phyloP scores from a whole-genome alignment of 2,113 vertebrate genomes.

The Sterrhoptilus dennistouni region DNA sequence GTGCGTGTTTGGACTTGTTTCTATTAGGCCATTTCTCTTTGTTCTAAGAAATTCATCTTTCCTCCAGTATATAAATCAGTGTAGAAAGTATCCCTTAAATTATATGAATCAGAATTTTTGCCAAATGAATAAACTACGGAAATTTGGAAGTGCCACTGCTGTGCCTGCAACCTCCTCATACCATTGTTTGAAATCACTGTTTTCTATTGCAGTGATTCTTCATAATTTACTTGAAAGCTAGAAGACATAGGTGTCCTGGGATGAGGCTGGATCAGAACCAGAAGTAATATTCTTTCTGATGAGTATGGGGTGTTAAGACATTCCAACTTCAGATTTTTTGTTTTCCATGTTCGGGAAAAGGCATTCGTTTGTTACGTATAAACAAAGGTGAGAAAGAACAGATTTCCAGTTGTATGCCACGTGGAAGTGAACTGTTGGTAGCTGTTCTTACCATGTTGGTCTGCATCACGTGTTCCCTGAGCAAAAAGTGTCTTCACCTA shows the following conservation, averaged over 20 bases:
- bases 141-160: background rate
- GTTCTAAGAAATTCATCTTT: background rate
- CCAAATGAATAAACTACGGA: background rate
- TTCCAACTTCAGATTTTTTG: background rate
- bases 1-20: accelerated
- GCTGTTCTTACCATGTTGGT: background rate
- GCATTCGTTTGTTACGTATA: background rate
- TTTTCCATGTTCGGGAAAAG: background rate
- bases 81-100: background rate
- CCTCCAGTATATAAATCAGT: background rate
- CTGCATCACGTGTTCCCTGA: background rate
- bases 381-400: background rate
- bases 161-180: background rate
- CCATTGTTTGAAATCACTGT: background rate
- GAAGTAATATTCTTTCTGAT: background rate
- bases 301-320: background rate
- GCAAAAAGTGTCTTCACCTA: background rate
- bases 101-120: background rate
- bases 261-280: background rate
- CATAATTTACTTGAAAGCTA: background rate
- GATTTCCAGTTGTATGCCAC: background rate
- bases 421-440: background rate
- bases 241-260: accelerated
- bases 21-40: background rate
- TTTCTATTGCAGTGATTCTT: background rate